These are phyloP conservation scores for Standfussiana lucernea DNA, from an alignment of 2,888 invertebrate species.

Conservation along the genomic window DNA sequence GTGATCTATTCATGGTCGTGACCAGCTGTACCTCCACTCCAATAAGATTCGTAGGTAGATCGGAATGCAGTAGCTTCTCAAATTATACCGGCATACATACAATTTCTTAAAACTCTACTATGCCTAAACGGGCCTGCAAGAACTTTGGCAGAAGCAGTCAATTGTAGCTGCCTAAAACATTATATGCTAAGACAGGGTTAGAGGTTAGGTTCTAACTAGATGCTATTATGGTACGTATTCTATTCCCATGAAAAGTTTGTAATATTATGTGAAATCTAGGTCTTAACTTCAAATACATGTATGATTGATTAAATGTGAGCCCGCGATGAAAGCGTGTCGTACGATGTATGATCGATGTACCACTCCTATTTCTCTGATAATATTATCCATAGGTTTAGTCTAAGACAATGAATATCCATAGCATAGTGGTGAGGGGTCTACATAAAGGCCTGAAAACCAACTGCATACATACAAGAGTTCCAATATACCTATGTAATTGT, in stretches of 20 bases:
- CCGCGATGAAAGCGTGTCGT: not conserved
- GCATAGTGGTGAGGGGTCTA: too few species aligned
- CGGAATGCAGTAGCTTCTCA: not conserved
- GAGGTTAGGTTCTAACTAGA: not conserved
- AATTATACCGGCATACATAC: not conserved
- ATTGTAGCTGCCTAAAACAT: not conserved
- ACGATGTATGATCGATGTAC: slow-evolving; percentile 34
- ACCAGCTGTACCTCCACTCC: not conserved
- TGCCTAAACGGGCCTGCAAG: not conserved
- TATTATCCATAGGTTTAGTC: not conserved
- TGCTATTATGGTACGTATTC: not conserved
- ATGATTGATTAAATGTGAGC: slow-evolving; percentile 18
- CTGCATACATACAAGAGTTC: not conserved
- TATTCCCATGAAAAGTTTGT: not conserved
- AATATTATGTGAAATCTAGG: not conserved
- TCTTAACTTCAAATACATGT: slow-evolving; percentile 8
- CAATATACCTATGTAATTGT: not conserved
- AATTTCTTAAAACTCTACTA: not conserved
- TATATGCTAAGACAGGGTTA: not conserved
- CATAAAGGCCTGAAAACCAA: not conserved
- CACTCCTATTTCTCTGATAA: slow-evolving; percentile 18
- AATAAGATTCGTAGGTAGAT: not conserved
- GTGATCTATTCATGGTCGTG: slow-evolving; percentile 30
- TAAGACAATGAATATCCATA: not conserved
- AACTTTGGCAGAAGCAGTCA: not conserved